A percentile compares a stretch with the other conserved stretches of the same genome.
Conservation (phyloP, 2,113 vertebrate genomes). For the Mobula hypostoma region DNA sequence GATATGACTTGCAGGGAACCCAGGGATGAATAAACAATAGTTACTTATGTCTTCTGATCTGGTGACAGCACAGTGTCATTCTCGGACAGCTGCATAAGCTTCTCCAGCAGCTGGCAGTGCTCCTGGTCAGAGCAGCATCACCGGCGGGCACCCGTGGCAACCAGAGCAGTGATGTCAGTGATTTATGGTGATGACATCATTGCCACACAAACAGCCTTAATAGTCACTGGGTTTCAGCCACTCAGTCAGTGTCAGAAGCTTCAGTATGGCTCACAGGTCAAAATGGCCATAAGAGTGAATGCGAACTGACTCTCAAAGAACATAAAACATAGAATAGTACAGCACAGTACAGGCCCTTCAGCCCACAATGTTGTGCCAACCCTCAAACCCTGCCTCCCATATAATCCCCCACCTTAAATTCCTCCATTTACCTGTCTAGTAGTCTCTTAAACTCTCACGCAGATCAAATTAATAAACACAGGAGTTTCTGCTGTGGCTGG, state of each 20-base stretch:
- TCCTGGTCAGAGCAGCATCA: not conserved
- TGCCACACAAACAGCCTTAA: not conserved
- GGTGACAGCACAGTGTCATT: not conserved
- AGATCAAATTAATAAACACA: too few relatives aligned
- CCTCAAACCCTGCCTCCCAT: too few relatives aligned
- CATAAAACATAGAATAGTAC: too few relatives aligned
- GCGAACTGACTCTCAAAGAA: too few relatives aligned
- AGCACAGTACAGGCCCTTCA: too few relatives aligned
- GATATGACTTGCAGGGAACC: not conserved
- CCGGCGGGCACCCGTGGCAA: not conserved
- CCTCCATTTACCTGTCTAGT: too few relatives aligned
- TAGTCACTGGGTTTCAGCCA: not conserved
- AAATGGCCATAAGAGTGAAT: not conserved
- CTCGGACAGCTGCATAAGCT: not conserved
- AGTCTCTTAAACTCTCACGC: too few relatives aligned
- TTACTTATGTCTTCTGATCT: not conserved
- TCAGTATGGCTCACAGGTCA: not conserved
- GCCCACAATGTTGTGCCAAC: too few relatives aligned
- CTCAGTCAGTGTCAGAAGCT: not conserved
- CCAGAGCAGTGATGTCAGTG: not conserved
- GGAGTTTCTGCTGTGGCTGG: too few relatives aligned
- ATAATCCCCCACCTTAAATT: too few relatives aligned
- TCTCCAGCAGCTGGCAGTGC: not conserved
- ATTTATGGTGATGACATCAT: not conserved
- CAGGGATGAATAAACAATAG: constrained; percentile 17